These are phyloP conservation scores for Macrobrachium rosenbergii DNA, from an alignment of 1,140 invertebrate genomes.

Conservation along the genomic window DNA sequence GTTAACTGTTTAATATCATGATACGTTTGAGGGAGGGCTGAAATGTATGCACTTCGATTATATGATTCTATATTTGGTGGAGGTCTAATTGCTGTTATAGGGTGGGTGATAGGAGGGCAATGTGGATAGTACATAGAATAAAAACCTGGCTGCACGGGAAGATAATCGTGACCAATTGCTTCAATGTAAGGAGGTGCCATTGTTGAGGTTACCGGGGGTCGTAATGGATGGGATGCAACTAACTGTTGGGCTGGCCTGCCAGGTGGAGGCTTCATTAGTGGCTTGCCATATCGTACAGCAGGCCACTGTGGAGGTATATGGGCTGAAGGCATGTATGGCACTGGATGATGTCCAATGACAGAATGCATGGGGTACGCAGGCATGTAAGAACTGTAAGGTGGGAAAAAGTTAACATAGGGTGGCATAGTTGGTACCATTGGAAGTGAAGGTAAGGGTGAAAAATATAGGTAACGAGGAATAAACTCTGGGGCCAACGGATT, in stretches of 20 bases:
- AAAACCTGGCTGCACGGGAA: slow-evolving; percentile 25
- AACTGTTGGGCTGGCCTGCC: slow-evolving; percentile 41
- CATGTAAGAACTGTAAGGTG: slow-evolving; percentile 44
- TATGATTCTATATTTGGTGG: slow-evolving; percentile 31
- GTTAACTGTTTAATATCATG: slow-evolving; percentile 41
- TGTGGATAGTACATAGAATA: slow-evolving; percentile 42
- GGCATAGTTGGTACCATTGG: slow-evolving; percentile 47
- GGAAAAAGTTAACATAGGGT: slow-evolving; percentile 45
- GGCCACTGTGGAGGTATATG: slow-evolving; percentile 38
- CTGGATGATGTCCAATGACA: slow-evolving; percentile 45
- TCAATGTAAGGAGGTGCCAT: slow-evolving; percentile 36
- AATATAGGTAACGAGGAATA: slow-evolving; percentile 64
- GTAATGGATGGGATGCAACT: slow-evolving; percentile 31
- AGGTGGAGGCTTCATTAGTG: slow-evolving; percentile 30
- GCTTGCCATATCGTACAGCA: slow-evolving; percentile 38
- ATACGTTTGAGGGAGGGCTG: slow-evolving; percentile 40
- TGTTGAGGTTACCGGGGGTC: slow-evolving; percentile 14
- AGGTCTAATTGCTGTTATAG: slow-evolving; percentile 21
- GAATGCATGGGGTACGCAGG: slow-evolving; percentile 38
- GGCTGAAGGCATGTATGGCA: slow-evolving; percentile 41
- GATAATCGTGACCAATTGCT: slow-evolving; percentile 36
- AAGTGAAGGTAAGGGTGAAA: slow-evolving; percentile 48
- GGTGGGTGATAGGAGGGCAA: slow-evolving; percentile 28
- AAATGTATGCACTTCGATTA: slow-evolving; percentile 29
- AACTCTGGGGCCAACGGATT: slow-evolving; percentile 89